Evolutionary conservation across 2,797 vertebrate genomes (phyloP).

Genomic region (Phoebastria nigripes): DNA sequence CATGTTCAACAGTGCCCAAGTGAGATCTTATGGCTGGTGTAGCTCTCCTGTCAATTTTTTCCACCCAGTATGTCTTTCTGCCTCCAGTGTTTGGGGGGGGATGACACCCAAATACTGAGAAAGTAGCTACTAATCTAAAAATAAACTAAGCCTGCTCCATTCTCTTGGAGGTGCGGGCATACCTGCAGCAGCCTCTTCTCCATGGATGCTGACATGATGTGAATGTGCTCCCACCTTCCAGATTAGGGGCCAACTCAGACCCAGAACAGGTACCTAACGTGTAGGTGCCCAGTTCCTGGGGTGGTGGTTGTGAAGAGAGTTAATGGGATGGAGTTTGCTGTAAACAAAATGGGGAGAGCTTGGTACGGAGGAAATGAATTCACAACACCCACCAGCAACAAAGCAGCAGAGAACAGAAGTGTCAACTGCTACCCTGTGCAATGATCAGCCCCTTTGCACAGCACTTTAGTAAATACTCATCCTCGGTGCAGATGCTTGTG

Average conservation of each 20-base stretch:
- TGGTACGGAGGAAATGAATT: background rate
- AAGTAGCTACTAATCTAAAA: background rate
- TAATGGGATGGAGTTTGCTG: background rate
- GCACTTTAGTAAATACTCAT: background rate
- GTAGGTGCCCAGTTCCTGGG: background rate
- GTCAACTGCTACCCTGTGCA: background rate
- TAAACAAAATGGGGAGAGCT: background rate
- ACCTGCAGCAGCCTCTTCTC: background rate
- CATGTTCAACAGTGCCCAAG: background rate
- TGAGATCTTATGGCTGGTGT: background rate
- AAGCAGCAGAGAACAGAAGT: background rate
- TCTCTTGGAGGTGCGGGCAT: background rate
- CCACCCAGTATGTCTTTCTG: background rate
- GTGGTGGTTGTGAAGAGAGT: background rate
- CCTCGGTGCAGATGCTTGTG: background rate
- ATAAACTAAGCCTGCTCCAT: background rate
- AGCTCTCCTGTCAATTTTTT: background rate
- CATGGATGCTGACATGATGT: accelerated
- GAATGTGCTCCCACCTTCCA: background rate
- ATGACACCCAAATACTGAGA: background rate
- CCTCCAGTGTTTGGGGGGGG: background rate
- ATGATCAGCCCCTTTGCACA: background rate
- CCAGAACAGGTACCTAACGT: accelerated
- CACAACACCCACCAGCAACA: background rate
- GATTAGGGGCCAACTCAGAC: background rate